A percentile compares a stretch with the other conserved stretches of the same genome.
These are phyloP conservation scores for Thelaira solivaga DNA, from an alignment of 2,888 invertebrate species.

Conservation along the genomic window DNA sequence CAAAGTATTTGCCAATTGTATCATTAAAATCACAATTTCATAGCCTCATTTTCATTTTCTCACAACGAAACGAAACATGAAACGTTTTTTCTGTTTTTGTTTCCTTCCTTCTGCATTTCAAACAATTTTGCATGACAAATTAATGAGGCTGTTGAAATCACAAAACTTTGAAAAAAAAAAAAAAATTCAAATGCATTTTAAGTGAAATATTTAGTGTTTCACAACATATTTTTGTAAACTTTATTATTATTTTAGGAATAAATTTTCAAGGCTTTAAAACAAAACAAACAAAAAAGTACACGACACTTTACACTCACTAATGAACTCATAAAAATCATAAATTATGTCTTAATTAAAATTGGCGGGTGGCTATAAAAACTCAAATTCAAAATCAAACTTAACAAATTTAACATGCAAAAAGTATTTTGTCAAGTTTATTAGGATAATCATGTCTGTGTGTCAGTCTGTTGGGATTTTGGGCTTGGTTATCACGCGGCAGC, in stretches of 20 bases:
- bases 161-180: slow-evolving; percentile 52
- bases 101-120: background rate
- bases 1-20: slow-evolving; percentile 22
- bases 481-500: slow-evolving; percentile 46
- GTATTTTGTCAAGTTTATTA: slow-evolving; percentile 52
- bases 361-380: slow-evolving; percentile 46
- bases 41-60: slow-evolving; percentile 45
- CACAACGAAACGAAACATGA: slow-evolving; percentile 36
- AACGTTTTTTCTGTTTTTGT: too few species aligned
- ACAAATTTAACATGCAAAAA: slow-evolving; percentile 9
- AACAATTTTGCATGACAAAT: slow-evolving; percentile 58
- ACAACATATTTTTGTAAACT: background rate
- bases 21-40: slow-evolving; percentile 52
- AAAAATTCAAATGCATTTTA: slow-evolving; percentile 45
- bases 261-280: slow-evolving; percentile 53
- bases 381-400: slow-evolving; percentile 21
- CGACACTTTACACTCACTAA: slow-evolving; percentile 62
- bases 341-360: slow-evolving; percentile 62
- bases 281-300: slow-evolving; percentile 43
- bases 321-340: slow-evolving; percentile 62
- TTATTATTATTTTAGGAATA: background rate
- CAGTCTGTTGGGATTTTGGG: slow-evolving; percentile 21
- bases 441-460: slow-evolving; percentile 21
- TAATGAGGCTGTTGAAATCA: slow-evolving; percentile 58
- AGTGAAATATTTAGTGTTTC: slow-evolving; percentile 53